Percentiles rank a stretch among this genome's conserved stretches.
Evolutionary conservation across 1,140 invertebrate species (phyloP).

Genomic region (Drosophila saltans): DNA sequence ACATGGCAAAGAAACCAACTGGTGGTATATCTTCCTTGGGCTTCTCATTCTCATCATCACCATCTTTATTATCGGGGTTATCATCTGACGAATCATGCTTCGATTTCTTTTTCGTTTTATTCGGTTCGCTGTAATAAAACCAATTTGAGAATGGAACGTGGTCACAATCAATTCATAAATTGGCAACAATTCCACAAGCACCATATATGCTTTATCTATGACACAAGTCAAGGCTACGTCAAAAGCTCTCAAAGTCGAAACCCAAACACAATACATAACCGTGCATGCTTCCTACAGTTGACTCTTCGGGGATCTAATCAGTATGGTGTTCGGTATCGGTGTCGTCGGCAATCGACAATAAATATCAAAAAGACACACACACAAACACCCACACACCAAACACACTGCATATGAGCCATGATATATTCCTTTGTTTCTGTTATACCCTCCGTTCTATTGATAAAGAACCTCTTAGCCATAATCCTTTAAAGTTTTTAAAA

Average conservation of each 20-base stretch:
- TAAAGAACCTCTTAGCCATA: neutral
- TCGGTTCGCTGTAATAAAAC: constrained; percentile 56
- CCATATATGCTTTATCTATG: constrained; percentile 6
- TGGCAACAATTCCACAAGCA: constrained; percentile 1
- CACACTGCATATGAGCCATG: neutral
- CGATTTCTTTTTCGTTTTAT: constrained; percentile 60
- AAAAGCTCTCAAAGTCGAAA: neutral
- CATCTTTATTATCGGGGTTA: neutral
- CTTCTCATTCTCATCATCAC: constrained; percentile 35
- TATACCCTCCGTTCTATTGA: neutral
- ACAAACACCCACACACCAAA: neutral
- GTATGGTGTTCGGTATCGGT: neutral
- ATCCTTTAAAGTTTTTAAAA: too few relatives aligned
- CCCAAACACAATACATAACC: constrained; percentile 7
- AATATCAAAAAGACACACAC: neutral
- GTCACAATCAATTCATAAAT: constrained; percentile 4
- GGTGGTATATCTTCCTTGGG: constrained; percentile 62
- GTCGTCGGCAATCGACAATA: neutral
- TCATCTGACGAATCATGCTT: constrained; percentile 44
- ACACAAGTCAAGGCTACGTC: constrained; percentile 21
- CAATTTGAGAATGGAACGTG: neutral
- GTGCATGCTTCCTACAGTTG: neutral
- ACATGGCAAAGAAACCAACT: constrained; percentile 64
- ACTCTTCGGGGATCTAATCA: neutral
- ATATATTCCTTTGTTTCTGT: neutral